Base-by-base conservation (phyloP, 1,140 invertebrate genomes). In the Drosophila ananassae region DNA sequence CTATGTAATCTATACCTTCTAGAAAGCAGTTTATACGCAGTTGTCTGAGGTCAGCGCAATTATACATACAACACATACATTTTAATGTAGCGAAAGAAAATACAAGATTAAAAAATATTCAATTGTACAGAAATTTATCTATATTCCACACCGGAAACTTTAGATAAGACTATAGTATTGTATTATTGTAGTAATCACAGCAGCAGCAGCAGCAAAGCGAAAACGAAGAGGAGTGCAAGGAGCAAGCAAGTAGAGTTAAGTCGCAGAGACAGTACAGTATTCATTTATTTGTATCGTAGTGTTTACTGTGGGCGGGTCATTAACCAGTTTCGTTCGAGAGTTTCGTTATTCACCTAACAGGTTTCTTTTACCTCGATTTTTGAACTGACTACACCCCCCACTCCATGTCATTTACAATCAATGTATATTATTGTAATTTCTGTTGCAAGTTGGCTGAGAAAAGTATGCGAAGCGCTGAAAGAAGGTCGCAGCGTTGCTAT, bases 401-500 rank as follows among this genome's bases (percentile, higher is more conserved):
- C 41, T 4, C 13, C 47, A 63, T 62, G 53, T 64, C 54, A 75
- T 79, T 79, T 61, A 78, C 52, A 82, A 73, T 60, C 58, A 51
- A 47, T 79, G 62, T 75, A 44, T 89, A 78, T 85, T 77, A 85
- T 85, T 84, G 73, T 89, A 69, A 83, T 89, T 89, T 89, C 55
- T 77, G 83, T 89, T 89, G 72, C 83, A 83, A 89, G 83, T 79
- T 73, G 83, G 84, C 83, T 89, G 72, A 21, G 66, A 87, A 75
- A 82, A 89, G 79, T 82, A 81, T 72, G 79, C 83, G 67, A 76
- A 77, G 75, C 83, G 83, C 79, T 87, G 59, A 82, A 73, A 59
- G 81, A 69, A 67, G 56, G 61, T 61, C 73, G 73, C 62, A 67
- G 61, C 62, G 68, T 74, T 64, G 59, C 73, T 73, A 55, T 53